Percentiles rank a stretch among this genome's conserved stretches.
These are phyloP conservation scores for Amiota mariae DNA, from an alignment of 2,888 invertebrate genomes.

Conservation along the genomic window DNA sequence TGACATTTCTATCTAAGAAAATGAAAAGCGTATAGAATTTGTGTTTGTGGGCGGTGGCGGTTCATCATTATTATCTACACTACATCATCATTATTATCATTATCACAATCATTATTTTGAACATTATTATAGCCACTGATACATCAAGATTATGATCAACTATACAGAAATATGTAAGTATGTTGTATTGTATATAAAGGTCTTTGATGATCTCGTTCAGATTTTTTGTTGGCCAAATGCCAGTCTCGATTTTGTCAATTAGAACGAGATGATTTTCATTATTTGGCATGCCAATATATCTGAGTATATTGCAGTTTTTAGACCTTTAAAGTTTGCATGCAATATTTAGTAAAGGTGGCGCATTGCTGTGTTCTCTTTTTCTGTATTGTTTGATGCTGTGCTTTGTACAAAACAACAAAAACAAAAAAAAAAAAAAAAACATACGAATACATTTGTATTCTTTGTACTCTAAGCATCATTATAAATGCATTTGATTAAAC, in stretches of 20 bases:
- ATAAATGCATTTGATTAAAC: conserved; percentile 39
- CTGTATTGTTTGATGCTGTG: background rate
- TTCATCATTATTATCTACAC: background rate
- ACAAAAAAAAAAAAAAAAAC: too few relatives aligned
- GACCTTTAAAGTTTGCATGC: conserved; percentile 61
- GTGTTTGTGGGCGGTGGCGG: conserved; percentile 48
- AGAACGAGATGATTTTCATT: conserved; percentile 45
- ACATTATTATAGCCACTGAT: background rate
- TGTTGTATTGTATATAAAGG: conserved; percentile 31
- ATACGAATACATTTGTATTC: too few relatives aligned
- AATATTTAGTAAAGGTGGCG: conserved; percentile 47
- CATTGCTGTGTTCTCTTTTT: background rate
- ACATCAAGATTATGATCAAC: conserved; percentile 33
- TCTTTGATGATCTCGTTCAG: conserved; percentile 60
- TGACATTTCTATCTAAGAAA: conserved; percentile 57
- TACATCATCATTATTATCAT: background rate
- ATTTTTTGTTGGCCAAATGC: conserved; percentile 59
- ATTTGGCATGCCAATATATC: conserved; percentile 35
- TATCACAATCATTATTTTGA: background rate
- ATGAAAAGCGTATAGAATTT: conserved; percentile 39
- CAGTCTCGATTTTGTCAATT: conserved; percentile 66
- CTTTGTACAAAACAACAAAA: background rate
- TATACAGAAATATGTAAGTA: too few relatives aligned
- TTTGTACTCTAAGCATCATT: conserved; percentile 18
- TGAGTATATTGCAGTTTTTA: background rate